A percentile compares a stretch with the other conserved stretches of the same genome.
Evolutionary conservation across 2,797 vertebrate genomes (phyloP).

Genomic region (Austrolebias charrua): DNA sequence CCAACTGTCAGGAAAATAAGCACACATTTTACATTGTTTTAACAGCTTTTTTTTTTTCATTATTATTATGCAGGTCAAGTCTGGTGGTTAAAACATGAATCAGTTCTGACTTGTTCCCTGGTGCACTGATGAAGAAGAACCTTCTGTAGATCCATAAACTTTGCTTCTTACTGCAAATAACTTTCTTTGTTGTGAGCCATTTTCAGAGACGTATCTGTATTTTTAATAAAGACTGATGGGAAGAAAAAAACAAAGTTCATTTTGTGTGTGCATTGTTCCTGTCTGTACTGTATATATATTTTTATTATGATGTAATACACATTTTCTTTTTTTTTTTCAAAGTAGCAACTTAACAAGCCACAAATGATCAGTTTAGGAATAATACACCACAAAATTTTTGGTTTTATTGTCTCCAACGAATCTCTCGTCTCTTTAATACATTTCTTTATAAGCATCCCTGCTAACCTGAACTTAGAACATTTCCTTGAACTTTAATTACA

Average conservation of each 20-base stretch:
- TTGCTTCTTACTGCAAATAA: constrained; percentile 6
- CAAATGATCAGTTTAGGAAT: too few relatives aligned
- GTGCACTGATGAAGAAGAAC: constrained; percentile 35
- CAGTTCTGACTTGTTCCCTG: not conserved
- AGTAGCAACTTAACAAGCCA: too few relatives aligned
- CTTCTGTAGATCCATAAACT: constrained; percentile 6
- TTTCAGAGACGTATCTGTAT: constrained; percentile 25
- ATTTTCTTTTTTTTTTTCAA: too few relatives aligned
- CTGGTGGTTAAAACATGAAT: constrained; percentile 8
- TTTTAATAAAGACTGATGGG: constrained; percentile 58
- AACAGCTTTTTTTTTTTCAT: not conserved
- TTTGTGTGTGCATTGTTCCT: not conserved
- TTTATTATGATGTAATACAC: too few relatives aligned
- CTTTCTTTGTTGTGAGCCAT: constrained; percentile 25
- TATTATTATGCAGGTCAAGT: constrained; percentile 2
- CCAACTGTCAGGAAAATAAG: not conserved
- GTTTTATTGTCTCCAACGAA: too few relatives aligned
- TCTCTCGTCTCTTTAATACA: too few relatives aligned
- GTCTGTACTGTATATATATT: too few relatives aligned
- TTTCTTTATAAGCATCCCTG: too few relatives aligned
- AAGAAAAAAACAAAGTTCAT: not conserved
- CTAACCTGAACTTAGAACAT: too few relatives aligned
- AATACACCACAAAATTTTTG: too few relatives aligned
- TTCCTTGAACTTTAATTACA: too few relatives aligned
- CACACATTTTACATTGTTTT: not conserved